Evolutionary conservation across 2,888 invertebrate species (phyloP).

Genomic region (Diaphora mendica): DNA sequence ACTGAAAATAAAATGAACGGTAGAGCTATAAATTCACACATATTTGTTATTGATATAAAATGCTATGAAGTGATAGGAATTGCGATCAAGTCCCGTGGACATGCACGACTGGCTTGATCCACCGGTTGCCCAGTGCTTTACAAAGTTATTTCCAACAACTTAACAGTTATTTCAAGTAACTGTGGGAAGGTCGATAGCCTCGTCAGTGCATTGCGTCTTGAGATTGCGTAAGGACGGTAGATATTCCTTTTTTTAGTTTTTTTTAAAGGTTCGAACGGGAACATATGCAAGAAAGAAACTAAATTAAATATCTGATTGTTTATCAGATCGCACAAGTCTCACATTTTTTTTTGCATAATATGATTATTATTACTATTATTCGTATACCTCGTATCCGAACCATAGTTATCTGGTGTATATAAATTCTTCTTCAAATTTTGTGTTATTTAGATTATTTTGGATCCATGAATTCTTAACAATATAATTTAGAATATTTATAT

Average conservation of each 20-base stretch:
- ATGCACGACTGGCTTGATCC: conserved; percentile 68
- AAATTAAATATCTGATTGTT: neutral
- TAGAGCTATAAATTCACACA: conserved; percentile 54
- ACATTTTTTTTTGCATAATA: neutral
- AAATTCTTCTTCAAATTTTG: neutral
- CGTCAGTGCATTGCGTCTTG: conserved; percentile 73
- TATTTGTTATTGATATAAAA: conserved; percentile 37
- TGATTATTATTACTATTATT: neutral
- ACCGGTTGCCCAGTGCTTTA: conserved; percentile 69
- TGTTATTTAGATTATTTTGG: neutral
- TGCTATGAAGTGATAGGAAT: conserved; percentile 42
- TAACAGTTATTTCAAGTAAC: conserved; percentile 85
- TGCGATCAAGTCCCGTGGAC: conserved; percentile 67
- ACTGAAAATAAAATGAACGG: conserved; percentile 41
- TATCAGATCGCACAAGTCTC: neutral
- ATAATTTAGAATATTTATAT: too few species aligned
- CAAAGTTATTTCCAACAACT: conserved; percentile 83
- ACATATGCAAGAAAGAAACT: neutral
- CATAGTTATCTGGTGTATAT: neutral
- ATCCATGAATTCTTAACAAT: too few species aligned
- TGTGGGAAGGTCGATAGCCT: conserved; percentile 84
- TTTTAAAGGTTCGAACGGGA: neutral
- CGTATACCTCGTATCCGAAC: neutral
- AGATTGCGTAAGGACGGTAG: conserved; percentile 75
- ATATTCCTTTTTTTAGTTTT: conserved; percentile 51